phyloP scores from a whole-genome alignment of 2,113 vertebrate genomes.

The Lethenteron camtschaticum region DNA sequence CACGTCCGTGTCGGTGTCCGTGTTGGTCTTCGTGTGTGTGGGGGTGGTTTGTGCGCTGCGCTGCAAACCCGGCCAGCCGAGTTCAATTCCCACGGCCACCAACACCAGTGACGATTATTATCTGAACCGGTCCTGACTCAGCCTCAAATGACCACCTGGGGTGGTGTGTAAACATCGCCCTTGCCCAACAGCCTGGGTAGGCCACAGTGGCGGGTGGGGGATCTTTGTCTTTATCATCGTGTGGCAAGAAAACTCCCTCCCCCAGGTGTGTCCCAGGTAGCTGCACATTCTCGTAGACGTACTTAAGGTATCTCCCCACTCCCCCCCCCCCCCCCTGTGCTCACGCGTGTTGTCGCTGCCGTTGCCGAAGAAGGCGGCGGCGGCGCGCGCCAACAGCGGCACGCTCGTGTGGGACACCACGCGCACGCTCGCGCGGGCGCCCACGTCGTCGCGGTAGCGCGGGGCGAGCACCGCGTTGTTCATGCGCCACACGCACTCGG shows the following conservation, averaged over 20 bases:
- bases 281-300: background rate
- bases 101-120: background rate
- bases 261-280: background rate
- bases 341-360: conserved; percentile 23
- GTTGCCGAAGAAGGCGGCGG: conserved; percentile 46
- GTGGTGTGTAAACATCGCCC: too few relatives aligned
- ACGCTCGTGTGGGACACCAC: conserved; percentile 76
- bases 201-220: too few relatives aligned
- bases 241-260: background rate
- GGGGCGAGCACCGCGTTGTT: conserved; percentile 55
- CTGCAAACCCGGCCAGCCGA: background rate
- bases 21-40: background rate
- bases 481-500: conserved; percentile 82
- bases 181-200: too few relatives aligned
- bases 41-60: background rate
- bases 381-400: conserved; percentile 40
- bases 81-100: background rate
- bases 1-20: background rate
- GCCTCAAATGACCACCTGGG: too few relatives aligned
- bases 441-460: conserved; percentile 55
- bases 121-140: background rate
- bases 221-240: too few relatives aligned
- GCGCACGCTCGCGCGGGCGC: conserved; percentile 36
- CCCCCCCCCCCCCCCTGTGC: background rate
- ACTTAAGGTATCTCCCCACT: background rate